These are phyloP conservation scores for Phylloscopus whistleri DNA, from an alignment of 2,113 vertebrate species.

Conservation along the genomic window DNA sequence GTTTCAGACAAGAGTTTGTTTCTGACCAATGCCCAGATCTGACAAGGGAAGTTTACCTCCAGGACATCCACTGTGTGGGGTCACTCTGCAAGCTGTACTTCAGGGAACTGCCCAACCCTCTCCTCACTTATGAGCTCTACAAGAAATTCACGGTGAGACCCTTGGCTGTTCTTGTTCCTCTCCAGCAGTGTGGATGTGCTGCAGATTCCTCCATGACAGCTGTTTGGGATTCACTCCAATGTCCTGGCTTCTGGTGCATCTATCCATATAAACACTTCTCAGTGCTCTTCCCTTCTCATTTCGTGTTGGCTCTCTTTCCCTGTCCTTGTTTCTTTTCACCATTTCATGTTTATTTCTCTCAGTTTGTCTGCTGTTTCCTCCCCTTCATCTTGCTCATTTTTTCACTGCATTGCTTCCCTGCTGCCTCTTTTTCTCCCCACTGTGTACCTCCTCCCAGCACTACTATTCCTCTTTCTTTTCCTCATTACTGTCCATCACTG, in stretches of 20 bases:
- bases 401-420: neutral
- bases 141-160: slow-evolving; percentile 93
- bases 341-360: neutral
- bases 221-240: neutral
- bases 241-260: neutral
- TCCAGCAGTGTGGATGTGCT: neutral
- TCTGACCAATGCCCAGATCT: slow-evolving; percentile 93
- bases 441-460: neutral
- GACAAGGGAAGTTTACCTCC: slow-evolving; percentile 96
- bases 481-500: neutral
- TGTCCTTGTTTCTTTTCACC: neutral
- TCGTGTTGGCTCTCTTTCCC: neutral
- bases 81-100: slow-evolving; percentile 99
- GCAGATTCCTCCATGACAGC: neutral
- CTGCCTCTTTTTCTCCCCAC: neutral
- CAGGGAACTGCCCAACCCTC: slow-evolving; percentile 94
- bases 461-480: neutral
- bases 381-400: neutral
- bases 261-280: neutral
- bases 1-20: slow-evolving; percentile 93
- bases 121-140: slow-evolving; percentile 97
- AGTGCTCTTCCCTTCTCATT: neutral
- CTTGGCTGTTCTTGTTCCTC: neutral
- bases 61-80: slow-evolving; percentile 99
- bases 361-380: neutral